Evolutionary conservation across 2,113 vertebrate species (phyloP).

Genomic region (Eleginops maclovinus): DNA sequence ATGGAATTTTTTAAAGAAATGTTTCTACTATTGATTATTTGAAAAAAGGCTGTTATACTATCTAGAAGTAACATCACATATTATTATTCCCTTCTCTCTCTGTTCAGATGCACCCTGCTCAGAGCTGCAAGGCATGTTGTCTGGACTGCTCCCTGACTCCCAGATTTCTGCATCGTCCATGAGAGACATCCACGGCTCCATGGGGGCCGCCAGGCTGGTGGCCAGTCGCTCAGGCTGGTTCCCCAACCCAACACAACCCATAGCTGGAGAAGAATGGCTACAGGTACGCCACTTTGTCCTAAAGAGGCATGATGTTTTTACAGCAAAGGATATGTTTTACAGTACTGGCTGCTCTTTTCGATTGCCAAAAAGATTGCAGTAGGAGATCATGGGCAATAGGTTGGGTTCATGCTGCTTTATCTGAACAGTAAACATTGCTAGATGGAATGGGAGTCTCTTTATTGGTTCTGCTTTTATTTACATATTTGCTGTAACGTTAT

Average conservation of each 20-base stretch:
- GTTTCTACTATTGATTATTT: background rate
- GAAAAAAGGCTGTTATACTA: background rate
- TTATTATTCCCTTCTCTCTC: background rate
- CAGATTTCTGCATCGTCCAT: conserved; percentile 96
- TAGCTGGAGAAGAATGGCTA: conserved; percentile 95
- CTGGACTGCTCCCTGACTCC: conserved; percentile 91
- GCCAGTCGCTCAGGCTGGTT: conserved; percentile 97
- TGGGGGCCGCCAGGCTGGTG: conserved; percentile 92
- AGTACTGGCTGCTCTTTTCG: too few relatives aligned
- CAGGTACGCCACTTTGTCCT: conserved; percentile 74
- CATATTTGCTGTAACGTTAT: background rate
- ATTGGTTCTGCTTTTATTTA: background rate
- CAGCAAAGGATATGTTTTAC: background rate
- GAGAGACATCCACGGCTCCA: conserved; percentile 93
- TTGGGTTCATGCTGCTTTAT: background rate
- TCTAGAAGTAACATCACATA: background rate
- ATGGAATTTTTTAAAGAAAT: background rate
- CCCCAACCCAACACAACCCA: conserved; percentile 89
- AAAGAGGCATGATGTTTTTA: background rate
- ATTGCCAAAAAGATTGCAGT: background rate
- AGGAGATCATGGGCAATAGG: background rate
- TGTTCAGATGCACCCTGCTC: conserved; percentile 93
- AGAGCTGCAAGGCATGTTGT: conserved; percentile 96
- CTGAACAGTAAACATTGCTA: background rate
- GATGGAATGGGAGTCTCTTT: background rate